Evolutionary conservation across 2,113 vertebrate genomes (phyloP).

Genomic region (Cyprinodon variegatus): DNA sequence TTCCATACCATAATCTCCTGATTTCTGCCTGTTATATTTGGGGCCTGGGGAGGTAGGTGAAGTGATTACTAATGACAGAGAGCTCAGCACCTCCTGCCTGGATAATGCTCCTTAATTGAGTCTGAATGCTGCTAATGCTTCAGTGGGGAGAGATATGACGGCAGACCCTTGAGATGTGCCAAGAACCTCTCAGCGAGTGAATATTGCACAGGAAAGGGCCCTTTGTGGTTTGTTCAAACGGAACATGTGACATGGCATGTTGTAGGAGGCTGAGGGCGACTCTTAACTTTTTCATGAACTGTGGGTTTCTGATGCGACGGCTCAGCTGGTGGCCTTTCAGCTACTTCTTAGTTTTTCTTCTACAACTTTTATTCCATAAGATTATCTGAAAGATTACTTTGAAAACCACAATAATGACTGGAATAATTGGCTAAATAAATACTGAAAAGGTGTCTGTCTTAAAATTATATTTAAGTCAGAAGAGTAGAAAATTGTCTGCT

Average conservation of each 20-base stretch:
- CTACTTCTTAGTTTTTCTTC: background rate
- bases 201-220: constrained; percentile 23
- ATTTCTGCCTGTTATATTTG: background rate
- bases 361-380: background rate
- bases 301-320: background rate
- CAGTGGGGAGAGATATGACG: constrained; percentile 10
- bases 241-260: background rate
- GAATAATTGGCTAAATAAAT: background rate
- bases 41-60: constrained; percentile 29
- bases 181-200: constrained; percentile 33
- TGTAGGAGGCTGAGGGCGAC: background rate
- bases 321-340: background rate
- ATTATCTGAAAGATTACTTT: background rate
- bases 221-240: constrained; percentile 22
- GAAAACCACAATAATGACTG: background rate
- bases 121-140: constrained; percentile 37
- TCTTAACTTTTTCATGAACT: background rate
- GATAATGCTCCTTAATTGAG: constrained; percentile 64
- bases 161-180: constrained; percentile 37
- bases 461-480: too few species aligned
- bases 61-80: constrained; percentile 36
- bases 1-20: background rate
- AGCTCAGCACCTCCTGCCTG: constrained; percentile 40
- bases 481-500: too few species aligned
- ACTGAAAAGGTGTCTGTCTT: background rate